Base-by-base conservation (phyloP, 2,113 vertebrate species). In the Lagopus leucura region DNA sequence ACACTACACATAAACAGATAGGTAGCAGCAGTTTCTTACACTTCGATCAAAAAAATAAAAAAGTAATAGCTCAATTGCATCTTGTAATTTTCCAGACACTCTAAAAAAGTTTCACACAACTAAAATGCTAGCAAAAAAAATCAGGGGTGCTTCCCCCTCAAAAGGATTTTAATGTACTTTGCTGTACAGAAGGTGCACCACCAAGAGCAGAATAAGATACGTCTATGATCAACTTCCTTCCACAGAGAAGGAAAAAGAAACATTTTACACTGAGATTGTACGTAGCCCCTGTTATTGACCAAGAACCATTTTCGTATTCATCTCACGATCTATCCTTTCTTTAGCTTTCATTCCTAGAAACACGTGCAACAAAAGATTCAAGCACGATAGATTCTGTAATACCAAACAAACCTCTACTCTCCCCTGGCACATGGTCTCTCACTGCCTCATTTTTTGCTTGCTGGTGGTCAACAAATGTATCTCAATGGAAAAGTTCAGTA, bases 11-110 rank as follows among this genome's bases (percentile, higher is more conserved):
- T 80, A 97, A 98, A 97, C 93, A 95, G 90, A 97, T 96, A 98
- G 92, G 96, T 97, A 99, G 98, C 98, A 98, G 98, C 95, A 97
- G 96, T 97, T 96, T 98, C 97, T 97, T 95, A 94, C 96, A 97
- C 89, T 97, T 97, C 95, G 96, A 94, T 97, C 64, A 93, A 97
- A 93, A 97, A 86, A 86, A 88, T 34, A 94, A 92, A 96, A 92
- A 93, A 95, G 58, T 84, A 95, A 95, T 81, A 97, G 96, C 82
- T 97, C 80, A 60, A 55, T 89, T 91, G 25, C 76, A 95, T 88
- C 87, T 93, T 43, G 67, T 84, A 64, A 77, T 86, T 77, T 92
- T 80, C 79, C 84, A 92, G 93, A 97, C 61, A 96, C 73, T 27
- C 89, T 70, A 78, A 90, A 93, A 95, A 83, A 91, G n/a, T 81